A percentile compares a stretch with the other conserved stretches of the same genome.
Conservation (phyloP, 1,140 invertebrate species). For the Drosophila leontia region DNA sequence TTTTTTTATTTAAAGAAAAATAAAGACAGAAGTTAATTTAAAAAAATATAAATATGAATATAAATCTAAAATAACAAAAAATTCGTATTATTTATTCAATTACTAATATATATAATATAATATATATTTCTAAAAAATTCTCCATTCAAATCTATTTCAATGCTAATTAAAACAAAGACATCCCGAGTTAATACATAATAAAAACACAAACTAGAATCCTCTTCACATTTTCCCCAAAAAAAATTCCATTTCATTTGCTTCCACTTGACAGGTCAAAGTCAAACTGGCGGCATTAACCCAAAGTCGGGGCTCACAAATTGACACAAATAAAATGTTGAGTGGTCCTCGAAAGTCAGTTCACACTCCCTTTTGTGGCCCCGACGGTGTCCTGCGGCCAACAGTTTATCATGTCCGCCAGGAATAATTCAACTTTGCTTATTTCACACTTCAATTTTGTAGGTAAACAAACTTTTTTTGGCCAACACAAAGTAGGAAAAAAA, state of each 20-base stretch:
- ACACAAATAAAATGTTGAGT: conserved; percentile 77
- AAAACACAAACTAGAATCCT: neutral
- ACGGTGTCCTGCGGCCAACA: conserved; percentile 50
- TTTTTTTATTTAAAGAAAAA: too few species aligned
- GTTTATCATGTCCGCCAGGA: conserved; percentile 85
- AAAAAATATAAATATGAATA: too few species aligned
- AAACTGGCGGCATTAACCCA: conserved; percentile 52
- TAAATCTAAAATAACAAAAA: too few species aligned
- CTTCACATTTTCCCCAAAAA: neutral
- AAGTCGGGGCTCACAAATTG: conserved; percentile 76
- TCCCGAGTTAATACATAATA: neutral
- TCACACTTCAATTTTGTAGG: conserved; percentile 83
- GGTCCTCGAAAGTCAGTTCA: conserved; percentile 12
- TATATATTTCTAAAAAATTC: neutral
- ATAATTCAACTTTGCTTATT: conserved; percentile 84
- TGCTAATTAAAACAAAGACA: neutral
- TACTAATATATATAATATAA: too few species aligned
- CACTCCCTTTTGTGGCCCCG: neutral
- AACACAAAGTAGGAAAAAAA: conserved; percentile 1
- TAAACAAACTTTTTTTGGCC: conserved; percentile 71
- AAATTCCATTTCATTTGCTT: conserved; percentile 53
- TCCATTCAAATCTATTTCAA: too few species aligned
- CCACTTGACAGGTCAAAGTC: conserved; percentile 48
- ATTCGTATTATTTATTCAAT: neutral
- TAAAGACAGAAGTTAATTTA: too few species aligned